Percentiles rank a stretch among this genome's conserved stretches.
Evolutionary conservation across 2,888 invertebrate genomes (phyloP).

Genomic region (Saturnia japonica): DNA sequence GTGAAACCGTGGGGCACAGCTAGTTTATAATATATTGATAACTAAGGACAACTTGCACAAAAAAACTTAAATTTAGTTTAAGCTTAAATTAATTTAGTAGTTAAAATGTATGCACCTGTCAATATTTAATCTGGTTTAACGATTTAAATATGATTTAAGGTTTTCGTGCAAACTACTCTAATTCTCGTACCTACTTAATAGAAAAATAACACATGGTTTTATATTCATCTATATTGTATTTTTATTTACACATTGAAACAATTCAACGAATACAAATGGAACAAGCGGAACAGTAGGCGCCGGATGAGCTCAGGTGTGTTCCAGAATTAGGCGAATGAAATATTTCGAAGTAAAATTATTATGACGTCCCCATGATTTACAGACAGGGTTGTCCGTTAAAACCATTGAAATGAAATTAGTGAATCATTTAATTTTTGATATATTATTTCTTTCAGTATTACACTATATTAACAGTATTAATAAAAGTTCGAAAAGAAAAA

Average conservation of each 20-base stretch:
- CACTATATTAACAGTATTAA: background rate
- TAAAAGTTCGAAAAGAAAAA: too few species aligned
- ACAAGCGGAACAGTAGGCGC: background rate
- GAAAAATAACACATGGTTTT: background rate
- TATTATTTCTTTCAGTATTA: too few species aligned
- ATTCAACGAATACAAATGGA: background rate
- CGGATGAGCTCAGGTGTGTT: slow-evolving; percentile 39
- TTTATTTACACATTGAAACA: background rate
- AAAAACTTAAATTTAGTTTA: too few species aligned
- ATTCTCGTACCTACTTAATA: background rate
- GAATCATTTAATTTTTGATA: too few species aligned
- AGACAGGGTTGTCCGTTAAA: slow-evolving; percentile 28
- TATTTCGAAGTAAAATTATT: slow-evolving; percentile 45
- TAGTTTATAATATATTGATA: too few species aligned
- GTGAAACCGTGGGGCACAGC: too few species aligned
- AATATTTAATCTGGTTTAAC: too few species aligned
- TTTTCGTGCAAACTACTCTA: background rate
- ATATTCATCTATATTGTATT: background rate
- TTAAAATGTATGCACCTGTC: too few species aligned
- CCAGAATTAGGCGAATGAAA: slow-evolving; percentile 39
- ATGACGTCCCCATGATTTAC: slow-evolving; percentile 54
- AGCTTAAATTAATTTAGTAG: too few species aligned
- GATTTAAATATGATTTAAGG: too few species aligned
- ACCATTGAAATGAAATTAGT: too few species aligned
- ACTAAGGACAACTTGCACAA: too few species aligned